phyloP scores from a whole-genome alignment of 1,140 invertebrate species.

The Ctenoplectra terminalis region DNA sequence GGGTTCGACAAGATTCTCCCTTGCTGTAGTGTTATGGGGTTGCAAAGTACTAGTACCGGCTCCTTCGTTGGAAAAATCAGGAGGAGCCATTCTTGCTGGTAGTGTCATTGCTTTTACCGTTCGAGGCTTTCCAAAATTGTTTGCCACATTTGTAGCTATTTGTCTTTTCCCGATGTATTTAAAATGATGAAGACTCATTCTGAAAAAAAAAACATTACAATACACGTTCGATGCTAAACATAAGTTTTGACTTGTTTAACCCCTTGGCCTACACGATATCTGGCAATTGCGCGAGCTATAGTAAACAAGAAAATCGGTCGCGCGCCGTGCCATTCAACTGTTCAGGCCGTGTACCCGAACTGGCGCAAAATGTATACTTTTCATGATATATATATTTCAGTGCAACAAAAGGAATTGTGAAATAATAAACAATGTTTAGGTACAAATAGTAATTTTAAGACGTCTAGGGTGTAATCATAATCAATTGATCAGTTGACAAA shows the following conservation, averaged over 20 bases:
- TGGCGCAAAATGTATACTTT: no score
- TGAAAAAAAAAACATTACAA: conserved; percentile 79
- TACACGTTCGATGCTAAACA: conserved; percentile 20
- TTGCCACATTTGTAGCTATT: conserved; percentile 82
- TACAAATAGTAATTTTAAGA: no score
- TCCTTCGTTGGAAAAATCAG: conserved; percentile 84
- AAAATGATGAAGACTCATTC: conserved; percentile 93
- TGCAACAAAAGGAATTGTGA: no score
- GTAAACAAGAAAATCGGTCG: no score
- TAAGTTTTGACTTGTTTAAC: not conserved
- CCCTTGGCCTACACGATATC: no score
- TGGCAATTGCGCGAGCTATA: no score
- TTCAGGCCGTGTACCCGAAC: no score
- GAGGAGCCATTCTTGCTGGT: conserved; percentile 90
- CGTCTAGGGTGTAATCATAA: no score
- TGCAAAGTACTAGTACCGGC: conserved; percentile 84
- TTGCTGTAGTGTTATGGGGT: conserved; percentile 79
- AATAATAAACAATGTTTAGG: no score
- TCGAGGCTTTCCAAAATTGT: conserved; percentile 83
- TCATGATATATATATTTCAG: no score
- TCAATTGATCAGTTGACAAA: no score
- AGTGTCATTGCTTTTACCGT: conserved; percentile 88
- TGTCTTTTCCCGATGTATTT: conserved; percentile 93
- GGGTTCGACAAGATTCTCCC: conserved; percentile 85
- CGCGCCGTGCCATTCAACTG: no score